Evolutionary conservation across 2,888 invertebrate species (phyloP).

Genomic region (Dastarcus helophoroides): DNA sequence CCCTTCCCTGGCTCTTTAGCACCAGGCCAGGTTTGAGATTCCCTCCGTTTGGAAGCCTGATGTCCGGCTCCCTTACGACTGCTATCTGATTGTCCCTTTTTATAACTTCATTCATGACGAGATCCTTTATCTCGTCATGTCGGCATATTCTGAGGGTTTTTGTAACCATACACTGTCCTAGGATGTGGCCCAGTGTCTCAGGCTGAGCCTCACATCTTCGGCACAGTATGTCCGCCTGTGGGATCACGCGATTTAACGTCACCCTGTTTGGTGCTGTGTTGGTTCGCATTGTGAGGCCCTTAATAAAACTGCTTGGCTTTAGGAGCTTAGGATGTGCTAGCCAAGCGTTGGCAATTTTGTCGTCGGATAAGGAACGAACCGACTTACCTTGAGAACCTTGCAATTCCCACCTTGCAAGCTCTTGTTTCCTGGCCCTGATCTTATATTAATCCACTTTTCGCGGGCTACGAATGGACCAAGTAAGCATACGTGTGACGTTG

Average conservation of each 20-base stretch:
- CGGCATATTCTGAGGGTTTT: conserved; percentile 18
- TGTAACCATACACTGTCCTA: conserved; percentile 19
- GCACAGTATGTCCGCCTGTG: conserved; percentile 19
- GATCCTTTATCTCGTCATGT: conserved; percentile 17
- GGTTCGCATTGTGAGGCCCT: conserved; percentile 23
- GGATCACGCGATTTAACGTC: conserved; percentile 18
- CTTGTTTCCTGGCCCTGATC: conserved; percentile 13
- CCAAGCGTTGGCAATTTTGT: conserved; percentile 15
- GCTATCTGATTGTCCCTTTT: conserved; percentile 6
- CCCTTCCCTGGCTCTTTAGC: conserved; percentile 13
- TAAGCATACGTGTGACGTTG: conserved; percentile 12
- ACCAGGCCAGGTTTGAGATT: conserved; percentile 21
- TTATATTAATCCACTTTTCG: conserved; percentile 8
- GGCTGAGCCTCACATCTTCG: conserved; percentile 18
- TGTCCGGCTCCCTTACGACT: conserved; percentile 10
- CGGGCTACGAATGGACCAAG: conserved; percentile 17
- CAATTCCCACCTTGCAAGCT: conserved; percentile 21
- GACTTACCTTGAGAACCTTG: conserved; percentile 17
- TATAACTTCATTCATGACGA: conserved; percentile 4
- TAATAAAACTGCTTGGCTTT: conserved; percentile 15
- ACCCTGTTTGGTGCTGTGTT: conserved; percentile 20
- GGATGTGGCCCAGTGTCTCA: conserved; percentile 27
- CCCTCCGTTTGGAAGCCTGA: conserved; percentile 9
- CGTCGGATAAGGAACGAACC: conserved; percentile 18
- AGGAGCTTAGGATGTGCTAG: conserved; percentile 16